A percentile compares a stretch with the other conserved stretches of the same genome.
phyloP scores from a whole-genome alignment of 2,113 vertebrate genomes.

The Tiliqua scincoides region DNA sequence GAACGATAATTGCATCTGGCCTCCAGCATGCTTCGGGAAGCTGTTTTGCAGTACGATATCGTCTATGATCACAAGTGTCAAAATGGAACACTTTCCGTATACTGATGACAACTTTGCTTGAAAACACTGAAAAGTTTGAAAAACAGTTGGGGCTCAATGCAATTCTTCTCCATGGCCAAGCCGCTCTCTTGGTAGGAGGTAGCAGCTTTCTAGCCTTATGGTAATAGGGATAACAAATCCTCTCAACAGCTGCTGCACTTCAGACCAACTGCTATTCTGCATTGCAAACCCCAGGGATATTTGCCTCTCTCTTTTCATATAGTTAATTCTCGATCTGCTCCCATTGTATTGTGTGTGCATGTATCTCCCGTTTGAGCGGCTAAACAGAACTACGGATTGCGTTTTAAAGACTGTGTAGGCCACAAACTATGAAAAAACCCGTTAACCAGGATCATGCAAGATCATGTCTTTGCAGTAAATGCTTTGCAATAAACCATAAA shows the following conservation, averaged over 20 bases:
- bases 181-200: background rate
- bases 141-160: background rate
- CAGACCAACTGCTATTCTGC: background rate
- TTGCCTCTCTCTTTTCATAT: background rate
- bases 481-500: background rate
- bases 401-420: background rate
- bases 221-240: background rate
- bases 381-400: background rate
- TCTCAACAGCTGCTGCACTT: background rate
- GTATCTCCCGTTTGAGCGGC: background rate
- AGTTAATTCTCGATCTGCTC: rapidly evolving
- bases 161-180: background rate
- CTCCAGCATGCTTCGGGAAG: background rate
- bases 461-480: background rate
- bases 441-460: background rate
- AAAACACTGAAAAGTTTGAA: slow-evolving; percentile 1
- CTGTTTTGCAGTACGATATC: background rate
- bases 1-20: background rate
- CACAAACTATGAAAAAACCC: slow-evolving; percentile 14
- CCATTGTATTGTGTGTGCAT: background rate
- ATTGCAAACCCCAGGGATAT: background rate
- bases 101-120: rapidly evolving
- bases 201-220: background rate
- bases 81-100: background rate
- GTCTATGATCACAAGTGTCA: background rate